phyloP scores from a whole-genome alignment of 2,888 invertebrate species.

The Ichneumon xanthorius region DNA sequence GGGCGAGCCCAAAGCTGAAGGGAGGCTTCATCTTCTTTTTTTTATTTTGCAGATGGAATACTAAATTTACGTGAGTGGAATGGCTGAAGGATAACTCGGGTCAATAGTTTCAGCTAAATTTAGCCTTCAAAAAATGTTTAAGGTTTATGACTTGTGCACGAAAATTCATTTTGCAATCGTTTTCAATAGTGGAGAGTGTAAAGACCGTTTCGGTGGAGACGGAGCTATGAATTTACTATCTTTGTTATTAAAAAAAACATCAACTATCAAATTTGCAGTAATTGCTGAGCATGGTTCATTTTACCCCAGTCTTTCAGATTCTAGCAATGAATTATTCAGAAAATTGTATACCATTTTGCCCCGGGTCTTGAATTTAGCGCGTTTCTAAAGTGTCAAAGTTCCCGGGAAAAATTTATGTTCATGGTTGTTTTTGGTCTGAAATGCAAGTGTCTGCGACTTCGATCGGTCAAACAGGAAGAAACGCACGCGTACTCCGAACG shows the following conservation, averaged over 20 bases:
- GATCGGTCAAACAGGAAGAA: slow-evolving; percentile 1
- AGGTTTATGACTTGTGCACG: neutral
- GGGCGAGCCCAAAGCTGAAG: neutral
- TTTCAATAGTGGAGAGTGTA: neutral
- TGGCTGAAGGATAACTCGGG: neutral
- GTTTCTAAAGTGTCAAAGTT: neutral
- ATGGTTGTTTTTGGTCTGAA: neutral
- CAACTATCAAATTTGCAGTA: too few species aligned
- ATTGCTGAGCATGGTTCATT: too few species aligned
- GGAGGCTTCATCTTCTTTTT: slow-evolving; percentile 1
- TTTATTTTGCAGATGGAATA: slow-evolving; percentile 8
- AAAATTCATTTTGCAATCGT: neutral
- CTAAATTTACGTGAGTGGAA: neutral
- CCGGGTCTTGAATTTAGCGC: too few species aligned
- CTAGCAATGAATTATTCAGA: neutral
- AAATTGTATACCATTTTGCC: neutral
- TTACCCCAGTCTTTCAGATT: too few species aligned
- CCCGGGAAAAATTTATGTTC: neutral
- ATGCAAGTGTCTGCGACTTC: neutral
- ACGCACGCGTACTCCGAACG: neutral
- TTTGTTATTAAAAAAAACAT: neutral
- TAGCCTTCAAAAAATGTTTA: neutral
- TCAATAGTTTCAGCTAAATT: neutral
- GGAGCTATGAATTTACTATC: neutral
- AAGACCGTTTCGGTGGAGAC: neutral